phyloP scores from a whole-genome alignment of 2,797 vertebrate genomes.

The Bryconaethiops microstoma region DNA sequence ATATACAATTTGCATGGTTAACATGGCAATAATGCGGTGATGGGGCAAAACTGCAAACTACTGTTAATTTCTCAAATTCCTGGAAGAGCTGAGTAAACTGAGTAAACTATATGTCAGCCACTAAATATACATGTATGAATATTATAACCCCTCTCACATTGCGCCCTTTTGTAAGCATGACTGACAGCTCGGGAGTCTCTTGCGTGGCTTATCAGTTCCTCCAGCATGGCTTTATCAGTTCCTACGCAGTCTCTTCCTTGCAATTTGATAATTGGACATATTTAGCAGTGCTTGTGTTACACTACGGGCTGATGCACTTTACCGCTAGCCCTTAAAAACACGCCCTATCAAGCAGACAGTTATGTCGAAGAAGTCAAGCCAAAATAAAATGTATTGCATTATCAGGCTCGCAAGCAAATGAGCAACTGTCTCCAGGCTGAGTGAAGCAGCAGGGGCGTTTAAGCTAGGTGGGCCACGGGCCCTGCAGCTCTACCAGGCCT shows the following conservation, averaged over 20 bases:
- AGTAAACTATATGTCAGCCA: background rate
- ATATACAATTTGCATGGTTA: too few relatives aligned
- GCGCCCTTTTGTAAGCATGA: background rate
- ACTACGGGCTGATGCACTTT: conserved; percentile 8
- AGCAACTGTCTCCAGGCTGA: background rate
- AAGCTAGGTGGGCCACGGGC: background rate
- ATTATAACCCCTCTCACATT: background rate
- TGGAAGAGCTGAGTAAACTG: too few relatives aligned
- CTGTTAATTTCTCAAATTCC: too few relatives aligned
- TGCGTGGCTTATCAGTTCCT: too few relatives aligned
- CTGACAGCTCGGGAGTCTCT: background rate
- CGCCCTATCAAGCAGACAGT: conserved; percentile 13
- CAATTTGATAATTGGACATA: conserved; percentile 35
- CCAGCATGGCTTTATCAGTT: conserved; percentile 55
- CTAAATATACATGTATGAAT: too few relatives aligned
- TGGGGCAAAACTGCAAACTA: too few relatives aligned
- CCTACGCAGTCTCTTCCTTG: conserved; percentile 63
- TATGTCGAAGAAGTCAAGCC: conserved; percentile 23
- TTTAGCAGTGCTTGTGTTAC: conserved; percentile 39
- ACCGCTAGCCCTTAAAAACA: conserved; percentile 18
- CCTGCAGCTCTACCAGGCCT: background rate
- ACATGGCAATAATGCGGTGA: too few relatives aligned
- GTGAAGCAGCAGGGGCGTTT: background rate
- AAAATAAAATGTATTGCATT: conserved; percentile 27
- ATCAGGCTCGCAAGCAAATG: conserved; percentile 10